Evolutionary conservation across 2,797 vertebrate genomes (phyloP), one percentile per base, ranked within the genome.

Genomic region (Epinephelus coioides): DNA sequence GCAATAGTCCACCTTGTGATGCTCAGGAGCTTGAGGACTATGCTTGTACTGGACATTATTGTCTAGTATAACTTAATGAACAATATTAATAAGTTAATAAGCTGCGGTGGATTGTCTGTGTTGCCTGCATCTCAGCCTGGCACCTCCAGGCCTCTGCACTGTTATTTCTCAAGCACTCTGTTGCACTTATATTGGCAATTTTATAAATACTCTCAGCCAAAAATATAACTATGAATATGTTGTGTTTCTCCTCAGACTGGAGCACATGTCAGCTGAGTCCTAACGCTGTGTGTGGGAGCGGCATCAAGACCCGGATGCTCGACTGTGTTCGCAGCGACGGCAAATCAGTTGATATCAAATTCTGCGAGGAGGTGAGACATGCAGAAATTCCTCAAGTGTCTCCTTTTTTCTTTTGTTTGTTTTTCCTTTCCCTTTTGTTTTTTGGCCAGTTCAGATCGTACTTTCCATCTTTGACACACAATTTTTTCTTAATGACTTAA

Each of bases 291-390:
- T 99, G 98, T 63, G 98, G 98, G 27, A 94, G 94, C 0, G 98
- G 98, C 12, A 94, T 98, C 91, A 98, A 98, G 94, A 99, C 98
- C 4, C 94, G 98, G 87, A 98, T 99, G 98, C 88, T 99, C 18
- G 98, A 99, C 74, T 99, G 98, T 13, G 98, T 99, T 69, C 97
- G 98, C 83, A 98, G 98, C 2, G 97, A 99, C n/a, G 97, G 97
- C 77, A 99, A 98, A 85, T 99, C 98, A 0, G 97, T 99, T 13
- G 97, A 98, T 91, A 94, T 99, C 63, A 97, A 95, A 82, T 97
- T 96, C 88, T 99, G 98, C 60, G 95, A 98, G 85, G 95, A 98
- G 97, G 98, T 99, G 85, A 94, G 96, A 18, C 57, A 5, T 25
- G 38, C 10, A 23, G 4, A 67, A 21, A 34, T 43, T 62, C 63